These are phyloP conservation scores for Charina bottae DNA, from an alignment of 2,113 vertebrate genomes.

Conservation along the genomic window DNA sequence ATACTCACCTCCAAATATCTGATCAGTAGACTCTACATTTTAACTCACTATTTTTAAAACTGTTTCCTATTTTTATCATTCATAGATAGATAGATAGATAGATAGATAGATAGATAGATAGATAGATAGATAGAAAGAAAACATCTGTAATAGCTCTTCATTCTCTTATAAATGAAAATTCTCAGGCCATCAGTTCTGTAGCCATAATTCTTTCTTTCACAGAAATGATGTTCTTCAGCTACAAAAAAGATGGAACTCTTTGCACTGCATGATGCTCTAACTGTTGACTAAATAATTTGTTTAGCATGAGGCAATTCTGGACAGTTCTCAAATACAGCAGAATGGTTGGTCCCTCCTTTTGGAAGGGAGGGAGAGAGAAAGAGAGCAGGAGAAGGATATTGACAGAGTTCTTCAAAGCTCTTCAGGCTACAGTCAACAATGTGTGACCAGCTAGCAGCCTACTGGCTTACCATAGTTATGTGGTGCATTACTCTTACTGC, in stretches of 20 bases:
- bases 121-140: too few relatives aligned
- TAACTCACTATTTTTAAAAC: not conserved
- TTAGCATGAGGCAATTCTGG: not conserved
- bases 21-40: not conserved
- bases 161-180: too few relatives aligned
- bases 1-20: not conserved
- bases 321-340: not conserved
- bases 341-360: not conserved
- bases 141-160: too few relatives aligned
- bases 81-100: too few relatives aligned
- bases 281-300: not conserved
- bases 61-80: not conserved
- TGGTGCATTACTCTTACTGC: not conserved
- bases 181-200: too few relatives aligned
- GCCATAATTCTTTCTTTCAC: not conserved
- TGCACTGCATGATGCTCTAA: not conserved
- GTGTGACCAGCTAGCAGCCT: not conserved
- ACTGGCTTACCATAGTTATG: not conserved
- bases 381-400: not conserved
- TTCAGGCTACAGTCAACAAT: not conserved
- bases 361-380: not conserved
- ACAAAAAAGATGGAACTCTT: not conserved
- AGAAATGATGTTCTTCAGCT: not conserved
- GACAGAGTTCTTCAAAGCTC: not conserved
- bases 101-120: too few relatives aligned